These are phyloP conservation scores for Anthoscopus minutus DNA, from an alignment of 2,113 vertebrate genomes.

Conservation along the genomic window DNA sequence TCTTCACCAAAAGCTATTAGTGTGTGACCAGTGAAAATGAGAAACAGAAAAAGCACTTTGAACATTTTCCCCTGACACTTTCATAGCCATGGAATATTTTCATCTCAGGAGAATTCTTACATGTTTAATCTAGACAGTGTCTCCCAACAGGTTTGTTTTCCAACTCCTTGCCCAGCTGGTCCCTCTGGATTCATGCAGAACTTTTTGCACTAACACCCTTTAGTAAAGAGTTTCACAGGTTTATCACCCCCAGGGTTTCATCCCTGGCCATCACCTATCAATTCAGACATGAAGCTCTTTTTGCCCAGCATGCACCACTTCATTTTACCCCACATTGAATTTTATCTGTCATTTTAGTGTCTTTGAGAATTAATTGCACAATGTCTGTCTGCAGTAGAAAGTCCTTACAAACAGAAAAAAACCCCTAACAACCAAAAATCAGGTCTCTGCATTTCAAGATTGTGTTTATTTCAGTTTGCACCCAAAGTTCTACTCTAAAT, in stretches of 20 bases:
- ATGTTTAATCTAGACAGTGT: background rate
- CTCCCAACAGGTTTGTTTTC: background rate
- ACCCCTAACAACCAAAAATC: rapidly evolving
- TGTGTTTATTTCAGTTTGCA: background rate
- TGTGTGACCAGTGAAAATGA: background rate
- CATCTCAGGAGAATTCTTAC: background rate
- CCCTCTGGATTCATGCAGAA: background rate
- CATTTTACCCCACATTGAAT: background rate
- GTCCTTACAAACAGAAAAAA: background rate
- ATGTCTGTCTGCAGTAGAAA: background rate
- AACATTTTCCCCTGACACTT: background rate
- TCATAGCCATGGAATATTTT: background rate
- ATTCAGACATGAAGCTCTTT: background rate
- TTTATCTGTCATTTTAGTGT: background rate
- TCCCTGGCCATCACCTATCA: background rate
- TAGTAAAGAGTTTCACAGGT: background rate
- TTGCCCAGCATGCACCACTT: background rate
- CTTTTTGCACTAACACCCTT: background rate
- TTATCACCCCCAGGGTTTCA: background rate
- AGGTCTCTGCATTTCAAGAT: background rate
- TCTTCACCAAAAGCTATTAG: background rate
- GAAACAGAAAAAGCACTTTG: background rate
- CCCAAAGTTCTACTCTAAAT: background rate
- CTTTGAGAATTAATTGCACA: background rate
- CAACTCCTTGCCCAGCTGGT: background rate